These are phyloP conservation scores for Silvanus unidentatus DNA, from an alignment of 2,888 invertebrate genomes.

Conservation along the genomic window DNA sequence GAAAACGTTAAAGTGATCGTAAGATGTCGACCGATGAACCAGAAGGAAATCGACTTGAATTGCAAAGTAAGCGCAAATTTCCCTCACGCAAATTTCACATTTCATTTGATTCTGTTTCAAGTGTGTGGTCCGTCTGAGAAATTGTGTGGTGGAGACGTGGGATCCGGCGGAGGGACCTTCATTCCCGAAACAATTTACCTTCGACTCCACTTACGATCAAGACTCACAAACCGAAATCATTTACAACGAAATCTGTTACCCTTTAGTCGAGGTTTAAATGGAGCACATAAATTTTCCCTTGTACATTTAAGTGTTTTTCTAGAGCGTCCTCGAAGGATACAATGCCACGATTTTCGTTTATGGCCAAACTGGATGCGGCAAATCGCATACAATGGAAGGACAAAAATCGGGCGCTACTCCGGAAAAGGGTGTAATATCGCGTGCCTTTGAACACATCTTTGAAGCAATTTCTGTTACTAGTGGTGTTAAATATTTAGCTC, in stretches of 20 bases:
- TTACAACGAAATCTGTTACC: slow-evolving; percentile 82
- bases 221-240: slow-evolving; percentile 77
- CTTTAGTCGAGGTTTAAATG: slow-evolving; percentile 75
- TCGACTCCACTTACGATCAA: slow-evolving; percentile 77
- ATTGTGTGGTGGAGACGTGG: slow-evolving; percentile 56
- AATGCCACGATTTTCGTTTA: slow-evolving; percentile 92
- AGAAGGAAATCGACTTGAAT: slow-evolving; percentile 62
- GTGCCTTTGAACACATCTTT: slow-evolving; percentile 84
- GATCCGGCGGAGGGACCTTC: slow-evolving; percentile 57
- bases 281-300: slow-evolving; percentile 17
- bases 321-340: slow-evolving; percentile 82
- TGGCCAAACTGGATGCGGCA: slow-evolving; percentile 89
- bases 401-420: slow-evolving; percentile 34
- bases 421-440: slow-evolving; percentile 63
- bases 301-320: slow-evolving; percentile 15
- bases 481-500: slow-evolving; percentile 65
- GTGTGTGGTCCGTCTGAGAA: slow-evolving; percentile 63
- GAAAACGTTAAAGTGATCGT: slow-evolving; percentile 79
- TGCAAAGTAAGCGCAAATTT: slow-evolving; percentile 51
- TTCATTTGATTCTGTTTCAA: slow-evolving; percentile 35
- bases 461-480: slow-evolving; percentile 73
- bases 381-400: slow-evolving; percentile 87
- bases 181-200: slow-evolving; percentile 66
- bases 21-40: slow-evolving; percentile 81
- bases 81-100: background rate